phyloP scores from a whole-genome alignment of 1,140 invertebrate species.

The Brachionus sp. region DNA sequence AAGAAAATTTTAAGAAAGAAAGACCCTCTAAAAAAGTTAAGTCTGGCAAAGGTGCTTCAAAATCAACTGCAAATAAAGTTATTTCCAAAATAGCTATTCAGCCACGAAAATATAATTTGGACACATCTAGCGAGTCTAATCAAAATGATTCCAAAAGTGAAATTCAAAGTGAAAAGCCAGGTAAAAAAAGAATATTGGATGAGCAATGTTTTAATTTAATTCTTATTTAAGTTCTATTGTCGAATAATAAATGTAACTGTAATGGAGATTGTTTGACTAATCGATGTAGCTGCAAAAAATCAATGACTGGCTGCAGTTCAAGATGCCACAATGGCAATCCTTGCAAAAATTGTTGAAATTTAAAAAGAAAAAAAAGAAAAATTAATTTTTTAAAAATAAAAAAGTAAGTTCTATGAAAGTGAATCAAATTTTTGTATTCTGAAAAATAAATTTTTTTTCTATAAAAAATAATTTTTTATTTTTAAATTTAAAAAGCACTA shows the following conservation, averaged over 20 bases:
- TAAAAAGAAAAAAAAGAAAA: not conserved
- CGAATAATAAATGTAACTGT: constrained; percentile 10
- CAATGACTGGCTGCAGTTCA: not conserved
- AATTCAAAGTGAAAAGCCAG: not conserved
- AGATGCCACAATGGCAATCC: constrained; percentile 37
- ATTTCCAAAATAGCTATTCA: not conserved
- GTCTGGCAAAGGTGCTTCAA: not conserved
- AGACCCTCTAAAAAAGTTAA: not conserved
- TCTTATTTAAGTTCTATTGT: not conserved
- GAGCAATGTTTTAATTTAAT: not conserved
- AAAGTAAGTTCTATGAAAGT: not conserved
- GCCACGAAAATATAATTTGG: not conserved
- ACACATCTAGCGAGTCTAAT: not conserved
- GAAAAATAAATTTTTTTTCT: too few relatives aligned
- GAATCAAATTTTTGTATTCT: not conserved
- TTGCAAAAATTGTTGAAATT: constrained; percentile 7
- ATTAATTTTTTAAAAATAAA: not conserved
- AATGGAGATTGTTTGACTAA: constrained; percentile 15
- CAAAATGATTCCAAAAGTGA: not conserved
- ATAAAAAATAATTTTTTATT: too few relatives aligned
- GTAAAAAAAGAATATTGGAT: not conserved
- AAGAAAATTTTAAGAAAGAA: not conserved
- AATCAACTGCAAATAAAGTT: not conserved
- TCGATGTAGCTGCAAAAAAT: constrained; percentile 17
- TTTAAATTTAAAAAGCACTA: not conserved